Percentiles rank a stretch among this genome's conserved stretches.
Conservation (phyloP, 2,797 vertebrate species). For the Chromis chromis region DNA sequence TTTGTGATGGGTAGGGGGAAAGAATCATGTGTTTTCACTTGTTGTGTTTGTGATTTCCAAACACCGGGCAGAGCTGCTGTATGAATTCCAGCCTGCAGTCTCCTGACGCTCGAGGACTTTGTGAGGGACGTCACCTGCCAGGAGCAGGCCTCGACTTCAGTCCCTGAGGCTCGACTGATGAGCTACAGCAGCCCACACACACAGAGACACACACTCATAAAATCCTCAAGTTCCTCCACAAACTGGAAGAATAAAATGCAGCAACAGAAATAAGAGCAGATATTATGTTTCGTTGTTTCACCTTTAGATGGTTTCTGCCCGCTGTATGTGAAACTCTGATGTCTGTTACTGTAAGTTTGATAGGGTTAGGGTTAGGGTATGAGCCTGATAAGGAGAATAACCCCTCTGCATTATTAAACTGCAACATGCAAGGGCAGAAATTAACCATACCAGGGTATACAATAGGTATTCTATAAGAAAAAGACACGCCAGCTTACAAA, state of each 20-base stretch:
- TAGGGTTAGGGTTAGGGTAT: too few species aligned
- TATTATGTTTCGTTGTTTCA: too few species aligned
- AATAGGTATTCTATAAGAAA: too few species aligned
- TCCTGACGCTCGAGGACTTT: not conserved
- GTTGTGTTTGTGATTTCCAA: not conserved
- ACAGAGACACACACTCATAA: not conserved
- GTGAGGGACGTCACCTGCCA: not conserved
- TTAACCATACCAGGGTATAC: too few species aligned
- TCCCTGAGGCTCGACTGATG: not conserved
- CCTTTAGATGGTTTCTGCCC: too few species aligned
- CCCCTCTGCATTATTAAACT: too few species aligned
- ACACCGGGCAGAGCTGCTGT: not conserved
- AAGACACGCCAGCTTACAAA: too few species aligned
- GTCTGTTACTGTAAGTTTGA: too few species aligned
- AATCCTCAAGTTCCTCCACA: not conserved
- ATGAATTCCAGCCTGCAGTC: constrained; percentile 6
- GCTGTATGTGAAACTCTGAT: too few species aligned
- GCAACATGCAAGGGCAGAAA: too few species aligned
- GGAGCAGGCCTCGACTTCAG: not conserved
- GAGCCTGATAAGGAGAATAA: too few species aligned
- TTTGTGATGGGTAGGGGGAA: too few species aligned
- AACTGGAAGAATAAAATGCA: not conserved
- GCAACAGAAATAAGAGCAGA: not conserved
- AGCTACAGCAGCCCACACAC: not conserved
- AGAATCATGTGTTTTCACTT: not conserved